Evolutionary conservation across 2,797 vertebrate species (phyloP).

Genomic region (Danio kyathit): DNA sequence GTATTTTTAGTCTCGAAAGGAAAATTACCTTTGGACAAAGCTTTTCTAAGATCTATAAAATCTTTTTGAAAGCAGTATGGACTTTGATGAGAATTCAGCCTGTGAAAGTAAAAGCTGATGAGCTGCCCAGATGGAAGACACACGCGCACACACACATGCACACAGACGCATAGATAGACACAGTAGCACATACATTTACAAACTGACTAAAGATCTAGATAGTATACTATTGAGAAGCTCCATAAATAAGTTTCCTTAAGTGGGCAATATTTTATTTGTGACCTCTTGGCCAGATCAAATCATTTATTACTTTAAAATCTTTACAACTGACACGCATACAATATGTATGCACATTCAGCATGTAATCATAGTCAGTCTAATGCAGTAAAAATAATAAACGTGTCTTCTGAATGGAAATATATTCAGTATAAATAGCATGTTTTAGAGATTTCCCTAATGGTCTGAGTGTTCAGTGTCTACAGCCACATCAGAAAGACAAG

Average conservation of each 20-base stretch:
- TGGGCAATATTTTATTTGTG: neutral
- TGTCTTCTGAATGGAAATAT: slow-evolving; percentile 15
- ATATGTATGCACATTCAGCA: neutral
- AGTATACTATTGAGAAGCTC: slow-evolving; percentile 10
- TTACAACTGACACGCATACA: slow-evolving; percentile 32
- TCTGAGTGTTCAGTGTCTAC: slow-evolving; percentile 13
- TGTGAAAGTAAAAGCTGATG: slow-evolving; percentile 51
- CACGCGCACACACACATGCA: neutral
- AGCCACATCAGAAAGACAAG: slow-evolving; percentile 34
- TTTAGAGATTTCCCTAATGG: slow-evolving; percentile 22
- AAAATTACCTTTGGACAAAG: slow-evolving; percentile 42
- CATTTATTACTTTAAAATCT: slow-evolving; percentile 7
- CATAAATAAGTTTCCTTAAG: neutral
- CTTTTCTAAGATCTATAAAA: slow-evolving; percentile 40
- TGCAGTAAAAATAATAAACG: neutral
- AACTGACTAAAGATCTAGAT: slow-evolving; percentile 20
- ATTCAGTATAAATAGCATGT: slow-evolving; percentile 12
- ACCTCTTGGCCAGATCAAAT: slow-evolving; percentile 4
- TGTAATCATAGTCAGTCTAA: neutral
- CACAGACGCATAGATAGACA: neutral
- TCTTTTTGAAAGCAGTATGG: slow-evolving; percentile 32
- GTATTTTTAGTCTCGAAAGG: slow-evolving; percentile 26
- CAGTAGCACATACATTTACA: neutral
- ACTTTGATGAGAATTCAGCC: slow-evolving; percentile 52
- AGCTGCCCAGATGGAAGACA: slow-evolving; percentile 45